A percentile compares a stretch with the other conserved stretches of the same genome.
Evolutionary conservation across 1,140 invertebrate species (phyloP).

Genomic region (Dolichoris vasculosae): DNA sequence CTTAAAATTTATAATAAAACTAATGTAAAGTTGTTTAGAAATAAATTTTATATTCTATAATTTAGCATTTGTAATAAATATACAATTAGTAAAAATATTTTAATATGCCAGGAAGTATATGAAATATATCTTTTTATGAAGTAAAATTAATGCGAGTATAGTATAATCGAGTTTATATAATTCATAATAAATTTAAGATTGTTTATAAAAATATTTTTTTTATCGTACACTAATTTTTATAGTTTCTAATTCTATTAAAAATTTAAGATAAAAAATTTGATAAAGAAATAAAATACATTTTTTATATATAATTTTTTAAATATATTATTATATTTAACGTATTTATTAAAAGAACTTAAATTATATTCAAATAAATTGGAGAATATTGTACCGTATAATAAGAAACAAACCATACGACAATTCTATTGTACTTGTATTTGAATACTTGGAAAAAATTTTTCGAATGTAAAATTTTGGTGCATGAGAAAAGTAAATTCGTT

Average conservation of each 20-base stretch:
- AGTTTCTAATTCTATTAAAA: not conserved
- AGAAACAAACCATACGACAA: not conserved
- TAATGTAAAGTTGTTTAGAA: not conserved
- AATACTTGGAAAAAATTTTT: not conserved
- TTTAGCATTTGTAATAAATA: no score
- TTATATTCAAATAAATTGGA: not conserved
- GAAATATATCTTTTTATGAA: no score
- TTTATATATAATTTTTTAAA: not conserved
- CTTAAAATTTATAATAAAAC: not conserved
- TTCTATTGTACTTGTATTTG: not conserved
- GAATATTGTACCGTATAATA: not conserved
- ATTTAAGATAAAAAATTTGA: not conserved
- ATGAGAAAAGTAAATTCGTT: not conserved
- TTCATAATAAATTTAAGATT: no score
- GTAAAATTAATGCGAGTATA: no score
- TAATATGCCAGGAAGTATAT: no score
- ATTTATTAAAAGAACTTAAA: not conserved
- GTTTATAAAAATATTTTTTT: no score
- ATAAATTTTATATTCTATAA: not conserved
- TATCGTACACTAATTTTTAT: not conserved
- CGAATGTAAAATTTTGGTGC: not conserved
- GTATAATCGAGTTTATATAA: no score
- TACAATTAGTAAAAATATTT: not conserved
- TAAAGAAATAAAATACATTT: not conserved
- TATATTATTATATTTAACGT: not conserved